Base-by-base conservation (phyloP, 1,140 invertebrate genomes). In the Hylyphantes graminicola region DNA sequence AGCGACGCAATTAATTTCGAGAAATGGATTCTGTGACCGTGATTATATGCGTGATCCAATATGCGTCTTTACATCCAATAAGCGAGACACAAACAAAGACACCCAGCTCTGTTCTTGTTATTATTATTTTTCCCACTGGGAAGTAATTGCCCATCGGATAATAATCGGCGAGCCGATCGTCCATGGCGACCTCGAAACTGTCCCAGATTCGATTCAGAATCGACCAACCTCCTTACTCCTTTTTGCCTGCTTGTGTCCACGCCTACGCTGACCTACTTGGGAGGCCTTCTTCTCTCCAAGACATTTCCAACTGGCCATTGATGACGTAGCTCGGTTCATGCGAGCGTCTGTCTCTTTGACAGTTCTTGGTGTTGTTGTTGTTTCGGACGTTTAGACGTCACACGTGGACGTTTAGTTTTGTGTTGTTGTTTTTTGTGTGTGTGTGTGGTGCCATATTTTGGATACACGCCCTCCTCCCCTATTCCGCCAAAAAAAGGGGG, bases 181-280 rank as follows among this genome's bases (percentile, higher is more conserved):
- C 65, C 77, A 70, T 80, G 51, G 21, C 65, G 77, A 80, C 77
- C 77, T 80, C 77, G 65, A 70, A 68, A 59, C 54, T 80, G 77
- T 59, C 77, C 77, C 77, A 80, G 77, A 80, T 70, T 80, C 64
- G 21, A 35, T 35, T 35, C 35, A 35, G 35, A 35, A 35, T 35
- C 35, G 35, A 35, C 35, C 76, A 78, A 80, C 64, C 77, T 80
- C 65, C 65, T 80, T 80, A 54, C 17, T 9, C 21, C 35, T 35
- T 35, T 35, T 35, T 35, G 35, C 35, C 35, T 35, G 35, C 2
- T 35, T 35, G 35, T 35, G 35, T 35, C 63, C 65, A 70, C 77
- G 77, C 77, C 77, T 67, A 80, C 77, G 55, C 77, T 70, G 77
- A 80, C 77, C 77, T 21, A 80, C 19, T 80, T 80, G 13, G 53